These are phyloP conservation scores for Meloidogyne hapla DNA, from an alignment of 1,140 invertebrate species.

Conservation along the genomic window DNA sequence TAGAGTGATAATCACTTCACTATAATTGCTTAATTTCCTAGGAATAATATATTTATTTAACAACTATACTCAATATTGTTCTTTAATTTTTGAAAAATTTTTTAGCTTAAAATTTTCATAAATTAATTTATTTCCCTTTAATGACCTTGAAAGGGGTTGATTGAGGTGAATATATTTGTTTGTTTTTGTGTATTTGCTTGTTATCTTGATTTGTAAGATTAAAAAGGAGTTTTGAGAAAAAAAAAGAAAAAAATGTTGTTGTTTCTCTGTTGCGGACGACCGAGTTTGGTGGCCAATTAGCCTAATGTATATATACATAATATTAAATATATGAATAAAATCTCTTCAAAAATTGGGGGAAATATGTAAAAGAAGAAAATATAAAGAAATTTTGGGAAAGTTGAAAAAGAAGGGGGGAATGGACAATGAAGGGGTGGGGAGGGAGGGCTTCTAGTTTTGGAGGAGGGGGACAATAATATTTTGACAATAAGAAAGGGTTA, in stretches of 20 bases:
- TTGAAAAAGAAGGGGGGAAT: background rate
- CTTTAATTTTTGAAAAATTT: background rate
- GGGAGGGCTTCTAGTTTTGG: background rate
- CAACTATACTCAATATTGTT: background rate
- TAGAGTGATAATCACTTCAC: too few species aligned
- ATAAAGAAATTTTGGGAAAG: too few species aligned
- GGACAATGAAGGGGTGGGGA: background rate
- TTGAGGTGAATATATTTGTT: background rate
- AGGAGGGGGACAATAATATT: background rate
- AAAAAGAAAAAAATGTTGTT: background rate
- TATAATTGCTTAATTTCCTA: too few species aligned
- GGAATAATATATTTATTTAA: too few species aligned
- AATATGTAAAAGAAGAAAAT: too few species aligned
- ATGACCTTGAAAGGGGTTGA: background rate
- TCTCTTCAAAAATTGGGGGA: too few species aligned
- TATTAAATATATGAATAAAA: too few species aligned
- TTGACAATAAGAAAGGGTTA: background rate
- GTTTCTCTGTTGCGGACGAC: background rate
- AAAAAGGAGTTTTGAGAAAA: background rate
- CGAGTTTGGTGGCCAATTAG: background rate
- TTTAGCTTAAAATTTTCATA: background rate
- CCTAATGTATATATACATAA: background rate
- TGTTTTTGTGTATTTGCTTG: background rate
- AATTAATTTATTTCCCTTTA: constrained; percentile 2
- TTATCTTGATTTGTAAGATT: constrained; percentile 4